phyloP scores from a whole-genome alignment of 2,888 invertebrate genomes.

The Trichopria drosophilae region DNA sequence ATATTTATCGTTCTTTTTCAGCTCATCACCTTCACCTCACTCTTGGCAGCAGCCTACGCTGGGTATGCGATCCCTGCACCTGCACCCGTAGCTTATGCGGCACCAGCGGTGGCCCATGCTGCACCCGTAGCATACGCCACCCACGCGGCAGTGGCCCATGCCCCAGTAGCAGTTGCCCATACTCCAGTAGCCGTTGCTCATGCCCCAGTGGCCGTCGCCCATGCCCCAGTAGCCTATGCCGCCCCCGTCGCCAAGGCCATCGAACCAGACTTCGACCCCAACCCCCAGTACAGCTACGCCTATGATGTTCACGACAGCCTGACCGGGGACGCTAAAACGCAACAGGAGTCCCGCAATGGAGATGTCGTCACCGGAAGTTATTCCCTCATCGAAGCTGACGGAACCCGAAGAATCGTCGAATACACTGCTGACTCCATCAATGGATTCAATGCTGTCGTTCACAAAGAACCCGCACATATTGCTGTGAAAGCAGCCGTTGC shows the following conservation, averaged over 20 bases:
- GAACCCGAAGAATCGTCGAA: conserved; percentile 54
- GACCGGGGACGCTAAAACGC: conserved; percentile 52
- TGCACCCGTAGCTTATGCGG: too few species aligned
- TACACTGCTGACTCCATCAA: conserved; percentile 52
- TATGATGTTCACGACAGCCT: conserved; percentile 49
- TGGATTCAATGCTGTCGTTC: conserved; percentile 55
- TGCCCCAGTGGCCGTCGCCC: conserved; percentile 19
- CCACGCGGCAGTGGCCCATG: too few species aligned
- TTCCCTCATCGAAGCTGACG: conserved; percentile 59
- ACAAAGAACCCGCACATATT: conserved; percentile 47
- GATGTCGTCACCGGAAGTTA: conserved; percentile 56
- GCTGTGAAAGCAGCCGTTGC: conserved; percentile 43
- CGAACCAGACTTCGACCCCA: conserved; percentile 50
- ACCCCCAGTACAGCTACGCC: conserved; percentile 55
- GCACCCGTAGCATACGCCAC: too few species aligned
- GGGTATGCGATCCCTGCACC: too few species aligned
- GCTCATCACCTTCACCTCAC: conserved; percentile 52
- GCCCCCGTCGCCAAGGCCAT: conserved; percentile 46
- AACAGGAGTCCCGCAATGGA: conserved; percentile 52
- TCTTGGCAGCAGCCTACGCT: too few species aligned
- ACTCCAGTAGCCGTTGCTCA: too few species aligned
- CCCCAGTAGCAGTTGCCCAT: too few species aligned
- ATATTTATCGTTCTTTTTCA: too few species aligned
- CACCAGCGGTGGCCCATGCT: too few species aligned
- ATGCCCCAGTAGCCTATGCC: conserved; percentile 39